phyloP scores from a whole-genome alignment of 2,888 invertebrate species.

The Synergus umbraculus region DNA sequence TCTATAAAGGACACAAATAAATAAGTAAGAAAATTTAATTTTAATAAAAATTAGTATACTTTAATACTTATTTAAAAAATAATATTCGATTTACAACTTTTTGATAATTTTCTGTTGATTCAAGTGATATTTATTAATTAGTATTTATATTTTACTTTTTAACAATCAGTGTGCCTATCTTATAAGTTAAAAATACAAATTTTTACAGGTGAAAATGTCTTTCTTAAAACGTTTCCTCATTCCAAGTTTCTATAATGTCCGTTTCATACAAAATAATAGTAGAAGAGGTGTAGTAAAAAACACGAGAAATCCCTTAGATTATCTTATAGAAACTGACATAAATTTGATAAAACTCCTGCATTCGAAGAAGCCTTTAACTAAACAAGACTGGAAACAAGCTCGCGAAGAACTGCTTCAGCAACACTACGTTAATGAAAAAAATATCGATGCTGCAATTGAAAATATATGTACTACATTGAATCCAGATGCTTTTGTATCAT shows the following conservation, averaged over 20 bases:
- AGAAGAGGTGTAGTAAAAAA: not conserved
- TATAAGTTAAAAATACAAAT: too few relatives aligned
- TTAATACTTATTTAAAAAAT: not conserved
- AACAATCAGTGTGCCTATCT: not conserved
- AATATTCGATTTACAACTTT: not conserved
- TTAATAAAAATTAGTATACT: not conserved
- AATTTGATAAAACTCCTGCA: not conserved
- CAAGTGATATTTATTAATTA: not conserved
- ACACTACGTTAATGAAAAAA: not conserved
- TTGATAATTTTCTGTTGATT: not conserved
- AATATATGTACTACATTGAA: constrained; percentile 27
- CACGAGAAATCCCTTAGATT: not conserved
- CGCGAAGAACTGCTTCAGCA: constrained; percentile 1
- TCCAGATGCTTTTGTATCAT: constrained; percentile 79
- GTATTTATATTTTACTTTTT: not conserved
- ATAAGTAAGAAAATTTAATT: not conserved
- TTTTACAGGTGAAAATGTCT: not conserved
- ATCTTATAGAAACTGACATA: not conserved
- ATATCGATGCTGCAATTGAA: constrained; percentile 7
- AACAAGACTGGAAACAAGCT: constrained; percentile 15
- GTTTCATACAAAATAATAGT: not conserved
- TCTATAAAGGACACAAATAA: not conserved
- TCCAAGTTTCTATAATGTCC: not conserved
- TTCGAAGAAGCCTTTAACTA: not conserved
- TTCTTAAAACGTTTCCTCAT: not conserved